Evolutionary conservation across 2,797 vertebrate species (phyloP).

Genomic region (Poecilia velifera): DNA sequence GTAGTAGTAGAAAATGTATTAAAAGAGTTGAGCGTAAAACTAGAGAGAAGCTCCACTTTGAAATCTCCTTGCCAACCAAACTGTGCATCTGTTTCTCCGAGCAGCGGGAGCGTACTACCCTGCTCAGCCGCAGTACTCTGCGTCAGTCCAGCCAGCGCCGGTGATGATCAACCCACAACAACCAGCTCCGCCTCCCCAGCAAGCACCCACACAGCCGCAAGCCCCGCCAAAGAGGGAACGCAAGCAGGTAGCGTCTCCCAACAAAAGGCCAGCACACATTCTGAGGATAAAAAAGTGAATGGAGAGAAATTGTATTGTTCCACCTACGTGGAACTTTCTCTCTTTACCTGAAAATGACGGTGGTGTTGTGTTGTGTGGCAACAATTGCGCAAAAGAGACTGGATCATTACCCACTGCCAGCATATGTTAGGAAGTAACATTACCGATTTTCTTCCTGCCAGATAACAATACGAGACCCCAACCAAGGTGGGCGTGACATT

Average conservation of each 20-base stretch:
- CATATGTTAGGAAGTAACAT: conserved; percentile 7
- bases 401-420: conserved; percentile 13
- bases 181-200: conserved; percentile 80
- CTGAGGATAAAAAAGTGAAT: conserved; percentile 53
- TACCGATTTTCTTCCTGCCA: conserved; percentile 52
- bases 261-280: conserved; percentile 64
- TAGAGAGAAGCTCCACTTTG: not conserved
- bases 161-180: conserved; percentile 89
- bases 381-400: conserved; percentile 39
- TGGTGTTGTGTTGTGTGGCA: conserved; percentile 33
- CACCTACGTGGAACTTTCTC: conserved; percentile 72
- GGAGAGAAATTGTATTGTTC: conserved; percentile 54
- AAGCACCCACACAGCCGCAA: conserved; percentile 77
- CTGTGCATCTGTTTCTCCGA: not conserved
- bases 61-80: not conserved
- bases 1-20: not conserved
- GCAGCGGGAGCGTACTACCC: conserved; percentile 94
- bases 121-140: conserved; percentile 87
- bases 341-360: conserved; percentile 66
- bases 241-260: conserved; percentile 85
- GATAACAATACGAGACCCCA: conserved; percentile 99
- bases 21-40: not conserved
- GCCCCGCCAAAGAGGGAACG: conserved; percentile 92
- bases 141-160: conserved; percentile 85
- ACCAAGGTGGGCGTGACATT: conserved; percentile 97